Percentiles rank a stretch among this genome's conserved stretches.
These are phyloP conservation scores for Marisa cornuarietis DNA, from an alignment of 1,140 invertebrate genomes.

Conservation along the genomic window DNA sequence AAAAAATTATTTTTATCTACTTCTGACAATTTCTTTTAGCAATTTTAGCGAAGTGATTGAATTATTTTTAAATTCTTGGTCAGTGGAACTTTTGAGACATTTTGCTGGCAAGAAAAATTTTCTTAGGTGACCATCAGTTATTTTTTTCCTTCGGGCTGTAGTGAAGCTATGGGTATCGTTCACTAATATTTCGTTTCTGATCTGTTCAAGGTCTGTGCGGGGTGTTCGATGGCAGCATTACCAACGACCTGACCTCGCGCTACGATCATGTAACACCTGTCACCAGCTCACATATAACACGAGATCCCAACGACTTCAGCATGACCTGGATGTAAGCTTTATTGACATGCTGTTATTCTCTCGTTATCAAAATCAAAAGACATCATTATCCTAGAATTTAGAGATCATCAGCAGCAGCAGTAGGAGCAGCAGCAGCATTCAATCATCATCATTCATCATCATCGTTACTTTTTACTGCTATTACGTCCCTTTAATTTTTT, in stretches of 20 bases:
- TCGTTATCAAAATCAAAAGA: no score
- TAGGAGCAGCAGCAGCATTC: no score
- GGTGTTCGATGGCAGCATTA: constrained; percentile 30
- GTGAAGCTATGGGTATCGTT: background rate
- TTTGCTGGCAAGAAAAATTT: background rate
- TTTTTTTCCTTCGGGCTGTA: background rate
- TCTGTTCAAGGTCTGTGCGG: constrained; percentile 36
- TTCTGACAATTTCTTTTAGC: no score
- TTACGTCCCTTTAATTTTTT: no score
- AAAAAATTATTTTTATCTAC: background rate
- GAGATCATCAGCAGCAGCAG: no score
- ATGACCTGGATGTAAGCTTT: constrained; percentile 29
- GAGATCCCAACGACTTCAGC: constrained; percentile 34
- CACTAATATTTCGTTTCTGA: background rate
- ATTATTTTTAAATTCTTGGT: no score
- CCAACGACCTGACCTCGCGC: constrained; percentile 28
- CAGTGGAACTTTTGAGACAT: background rate
- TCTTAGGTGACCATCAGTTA: background rate
- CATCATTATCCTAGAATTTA: no score
- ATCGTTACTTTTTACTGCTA: no score
- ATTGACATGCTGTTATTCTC: no score
- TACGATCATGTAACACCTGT: constrained; percentile 17
- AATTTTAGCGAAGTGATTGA: no score
- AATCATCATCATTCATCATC: no score
- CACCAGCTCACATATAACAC: background rate